These are phyloP conservation scores for Stictocephala bisonia DNA, from an alignment of 2,888 invertebrate species.

Conservation along the genomic window DNA sequence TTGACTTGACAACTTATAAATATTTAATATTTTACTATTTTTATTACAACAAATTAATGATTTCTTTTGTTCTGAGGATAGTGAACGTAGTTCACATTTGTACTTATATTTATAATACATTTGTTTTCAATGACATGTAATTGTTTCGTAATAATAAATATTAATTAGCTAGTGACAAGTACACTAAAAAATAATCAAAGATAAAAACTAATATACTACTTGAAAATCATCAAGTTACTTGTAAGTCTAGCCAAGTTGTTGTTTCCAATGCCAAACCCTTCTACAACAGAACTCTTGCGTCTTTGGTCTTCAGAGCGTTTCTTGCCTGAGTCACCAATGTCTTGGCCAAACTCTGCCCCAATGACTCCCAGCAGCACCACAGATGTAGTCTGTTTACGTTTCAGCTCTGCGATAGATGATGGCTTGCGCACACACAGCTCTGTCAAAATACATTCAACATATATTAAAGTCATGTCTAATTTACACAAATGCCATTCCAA, in stretches of 20 bases:
- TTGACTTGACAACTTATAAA: neutral
- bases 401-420: conserved; percentile 85
- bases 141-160: too few species aligned
- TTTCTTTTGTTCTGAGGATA: too few species aligned
- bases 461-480: neutral
- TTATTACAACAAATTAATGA: too few species aligned
- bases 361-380: conserved; percentile 97
- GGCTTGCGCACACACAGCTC: conserved; percentile 77
- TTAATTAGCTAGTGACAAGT: too few species aligned
- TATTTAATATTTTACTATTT: neutral
- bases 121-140: too few species aligned
- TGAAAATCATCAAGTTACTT: conserved; percentile 69
- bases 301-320: conserved; percentile 63
- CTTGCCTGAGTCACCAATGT: conserved; percentile 71
- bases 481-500: neutral
- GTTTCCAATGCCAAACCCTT: conserved; percentile 88
- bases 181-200: too few species aligned
- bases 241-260: conserved; percentile 92
- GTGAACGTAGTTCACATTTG: too few species aligned
- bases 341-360: conserved; percentile 98
- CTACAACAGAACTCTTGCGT: conserved; percentile 85
- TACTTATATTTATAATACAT: too few species aligned
- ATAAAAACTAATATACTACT: too few species aligned
- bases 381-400: conserved; percentile 96
- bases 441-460: conserved; percentile 57